Percentiles rank a stretch among this genome's conserved stretches.
phyloP scores from a whole-genome alignment of 2,888 invertebrate species.

The Cryptocheilus praepositus region DNA sequence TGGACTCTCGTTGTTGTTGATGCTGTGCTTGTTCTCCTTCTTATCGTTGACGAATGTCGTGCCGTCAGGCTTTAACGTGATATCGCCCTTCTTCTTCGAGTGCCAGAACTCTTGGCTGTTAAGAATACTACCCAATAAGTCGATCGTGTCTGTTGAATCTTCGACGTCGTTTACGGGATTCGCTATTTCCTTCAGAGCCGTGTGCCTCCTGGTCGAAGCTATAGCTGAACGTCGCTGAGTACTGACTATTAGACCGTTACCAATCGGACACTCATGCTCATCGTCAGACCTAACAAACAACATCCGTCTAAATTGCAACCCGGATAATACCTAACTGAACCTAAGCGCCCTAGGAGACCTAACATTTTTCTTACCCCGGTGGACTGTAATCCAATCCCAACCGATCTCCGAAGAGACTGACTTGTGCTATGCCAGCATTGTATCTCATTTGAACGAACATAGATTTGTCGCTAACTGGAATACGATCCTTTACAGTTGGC shows the following conservation, averaged over 20 bases:
- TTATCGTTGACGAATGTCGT: slow-evolving; percentile 77
- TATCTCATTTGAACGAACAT: slow-evolving; percentile 56
- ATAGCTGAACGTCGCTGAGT: slow-evolving; percentile 59
- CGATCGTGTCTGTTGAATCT: slow-evolving; percentile 62
- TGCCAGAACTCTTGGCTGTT: slow-evolving; percentile 84
- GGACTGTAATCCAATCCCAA: slow-evolving; percentile 81
- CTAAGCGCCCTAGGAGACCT: too few relatives aligned
- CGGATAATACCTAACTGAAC: neutral
- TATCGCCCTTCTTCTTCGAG: slow-evolving; percentile 78
- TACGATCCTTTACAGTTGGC: slow-evolving; percentile 52
- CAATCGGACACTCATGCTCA: slow-evolving; percentile 48
- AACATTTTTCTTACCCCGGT: slow-evolving; percentile 63
- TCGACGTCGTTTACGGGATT: slow-evolving; percentile 44
- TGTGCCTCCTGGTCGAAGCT: slow-evolving; percentile 62
- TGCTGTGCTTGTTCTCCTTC: slow-evolving; percentile 48
- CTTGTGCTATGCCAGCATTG: slow-evolving; percentile 76
- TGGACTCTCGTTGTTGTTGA: slow-evolving; percentile 61
- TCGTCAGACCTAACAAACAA: slow-evolving; percentile 57
- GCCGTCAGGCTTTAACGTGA: slow-evolving; percentile 80
- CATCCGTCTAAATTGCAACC: too few relatives aligned
- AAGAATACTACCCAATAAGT: slow-evolving; percentile 83
- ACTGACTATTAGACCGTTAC: slow-evolving; percentile 59
- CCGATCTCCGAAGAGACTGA: slow-evolving; percentile 82
- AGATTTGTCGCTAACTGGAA: slow-evolving; percentile 41
- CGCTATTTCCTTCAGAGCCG: slow-evolving; percentile 62